phyloP scores from a whole-genome alignment of 2,888 invertebrate genomes.

The Catocala nupta region DNA sequence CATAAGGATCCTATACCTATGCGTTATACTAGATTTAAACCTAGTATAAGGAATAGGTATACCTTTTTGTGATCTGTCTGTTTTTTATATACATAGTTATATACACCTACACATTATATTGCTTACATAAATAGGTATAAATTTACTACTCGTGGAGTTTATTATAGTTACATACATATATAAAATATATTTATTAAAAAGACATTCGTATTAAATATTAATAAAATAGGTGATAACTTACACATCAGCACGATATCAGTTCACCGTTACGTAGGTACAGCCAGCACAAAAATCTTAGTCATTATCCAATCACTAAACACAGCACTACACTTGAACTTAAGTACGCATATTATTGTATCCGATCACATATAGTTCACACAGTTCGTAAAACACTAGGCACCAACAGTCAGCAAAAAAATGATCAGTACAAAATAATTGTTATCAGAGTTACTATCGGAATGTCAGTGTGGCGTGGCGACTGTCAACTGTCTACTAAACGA shows the following conservation, averaged over 20 bases:
- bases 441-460: constrained; percentile 85
- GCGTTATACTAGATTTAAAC: too few species aligned
- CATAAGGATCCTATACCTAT: too few species aligned
- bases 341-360: constrained; percentile 33
- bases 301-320: constrained; percentile 61
- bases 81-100: too few species aligned
- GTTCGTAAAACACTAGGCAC: constrained; percentile 62
- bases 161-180: too few species aligned
- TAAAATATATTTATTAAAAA: too few species aligned
- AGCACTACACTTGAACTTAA: constrained; percentile 54
- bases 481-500: constrained; percentile 87
- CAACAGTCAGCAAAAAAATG: constrained; percentile 76
- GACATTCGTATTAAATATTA: constrained; percentile 1
- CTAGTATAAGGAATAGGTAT: too few species aligned
- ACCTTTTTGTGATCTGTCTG: too few species aligned
- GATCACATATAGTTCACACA: constrained; percentile 50
- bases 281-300: constrained; percentile 65
- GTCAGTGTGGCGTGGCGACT: constrained; percentile 87
- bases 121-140: background rate
- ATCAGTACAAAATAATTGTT: constrained; percentile 80
- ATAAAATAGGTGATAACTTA: constrained; percentile 37
- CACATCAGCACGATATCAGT: constrained; percentile 38
- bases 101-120: too few species aligned
- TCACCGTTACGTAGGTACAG: constrained; percentile 36
- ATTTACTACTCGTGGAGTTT: too few species aligned